A percentile compares a stretch with the other conserved stretches of the same genome.
phyloP scores from a whole-genome alignment of 2,797 vertebrate species.

The Hipposideros larvatus region DNA sequence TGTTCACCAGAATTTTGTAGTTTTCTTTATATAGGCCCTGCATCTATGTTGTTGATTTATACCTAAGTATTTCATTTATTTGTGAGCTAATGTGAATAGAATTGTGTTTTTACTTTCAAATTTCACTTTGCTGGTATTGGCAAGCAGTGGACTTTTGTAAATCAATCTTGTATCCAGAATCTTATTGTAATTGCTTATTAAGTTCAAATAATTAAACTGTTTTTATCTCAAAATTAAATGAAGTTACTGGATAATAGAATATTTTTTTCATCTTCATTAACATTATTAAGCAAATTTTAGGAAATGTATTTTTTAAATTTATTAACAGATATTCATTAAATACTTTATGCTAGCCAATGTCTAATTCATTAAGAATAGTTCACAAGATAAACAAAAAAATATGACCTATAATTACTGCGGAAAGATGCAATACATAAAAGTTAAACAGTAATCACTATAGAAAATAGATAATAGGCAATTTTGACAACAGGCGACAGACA shows the following conservation, averaged over 20 bases:
- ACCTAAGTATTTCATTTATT: background rate
- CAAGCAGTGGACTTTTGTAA: background rate
- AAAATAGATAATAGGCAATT: background rate
- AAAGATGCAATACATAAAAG: background rate
- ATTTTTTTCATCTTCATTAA: background rate
- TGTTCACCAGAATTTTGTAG: background rate
- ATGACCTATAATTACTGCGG: background rate
- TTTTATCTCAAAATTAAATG: background rate
- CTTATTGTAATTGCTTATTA: background rate
- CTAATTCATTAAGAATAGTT: background rate
- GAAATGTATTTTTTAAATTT: background rate
- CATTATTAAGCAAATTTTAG: background rate
- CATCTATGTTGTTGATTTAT: background rate
- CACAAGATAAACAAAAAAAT: background rate
- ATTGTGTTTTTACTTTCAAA: background rate
- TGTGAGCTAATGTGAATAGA: background rate
- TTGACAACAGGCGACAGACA: background rate
- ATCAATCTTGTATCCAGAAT: background rate
- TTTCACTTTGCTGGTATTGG: background rate
- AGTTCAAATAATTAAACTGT: background rate
- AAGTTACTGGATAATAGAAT: background rate
- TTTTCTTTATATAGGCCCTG: background rate
- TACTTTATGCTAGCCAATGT: background rate
- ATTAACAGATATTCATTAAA: background rate
- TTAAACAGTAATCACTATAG: too few relatives aligned